Evolutionary conservation across 92 coral and sea anemone genomes (phyloP).

Genomic region (Scolanthus callimorphus): DNA sequence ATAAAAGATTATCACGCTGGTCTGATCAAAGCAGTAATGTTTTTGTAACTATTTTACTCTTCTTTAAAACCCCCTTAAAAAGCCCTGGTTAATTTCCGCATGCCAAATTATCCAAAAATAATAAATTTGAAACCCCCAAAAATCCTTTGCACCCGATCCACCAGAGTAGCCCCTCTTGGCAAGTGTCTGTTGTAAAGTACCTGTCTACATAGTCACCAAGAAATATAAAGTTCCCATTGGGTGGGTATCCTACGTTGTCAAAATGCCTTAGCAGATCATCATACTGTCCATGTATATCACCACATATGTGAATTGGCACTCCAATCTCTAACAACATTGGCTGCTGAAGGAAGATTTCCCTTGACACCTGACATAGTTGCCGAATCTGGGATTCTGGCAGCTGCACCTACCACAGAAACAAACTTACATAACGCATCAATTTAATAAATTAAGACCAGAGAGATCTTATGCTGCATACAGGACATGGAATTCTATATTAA

Average conservation of each 20-base stretch:
- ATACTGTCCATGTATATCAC: slow-evolving; percentile 90
- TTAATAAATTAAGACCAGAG: neutral
- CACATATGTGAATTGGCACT: slow-evolving; percentile 74
- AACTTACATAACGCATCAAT: neutral
- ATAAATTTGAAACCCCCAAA: no score
- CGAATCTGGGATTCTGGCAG: slow-evolving; percentile 80
- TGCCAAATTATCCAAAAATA: no score
- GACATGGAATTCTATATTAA: no score
- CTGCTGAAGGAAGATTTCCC: slow-evolving; percentile 76
- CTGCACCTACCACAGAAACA: slow-evolving; percentile 54
- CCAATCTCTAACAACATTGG: slow-evolving; percentile 55
- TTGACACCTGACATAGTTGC: slow-evolving; percentile 72
- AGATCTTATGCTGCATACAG: no score
- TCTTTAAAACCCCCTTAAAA: no score
- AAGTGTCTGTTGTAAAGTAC: no score
- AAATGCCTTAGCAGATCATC: slow-evolving; percentile 82
- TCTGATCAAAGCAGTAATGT: no score
- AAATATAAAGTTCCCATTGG: slow-evolving; percentile 58
- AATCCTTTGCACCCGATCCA: no score
- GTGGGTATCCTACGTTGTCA: slow-evolving; percentile 76
- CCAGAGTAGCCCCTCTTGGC: no score
- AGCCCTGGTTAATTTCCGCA: no score
- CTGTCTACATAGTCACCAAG: slow-evolving; percentile 91
- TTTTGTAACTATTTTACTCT: no score
- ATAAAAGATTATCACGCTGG: no score